Percentiles rank a stretch among this genome's conserved stretches.
Evolutionary conservation across 2,888 invertebrate species (phyloP).

Genomic region (Plagiodera versicolora): DNA sequence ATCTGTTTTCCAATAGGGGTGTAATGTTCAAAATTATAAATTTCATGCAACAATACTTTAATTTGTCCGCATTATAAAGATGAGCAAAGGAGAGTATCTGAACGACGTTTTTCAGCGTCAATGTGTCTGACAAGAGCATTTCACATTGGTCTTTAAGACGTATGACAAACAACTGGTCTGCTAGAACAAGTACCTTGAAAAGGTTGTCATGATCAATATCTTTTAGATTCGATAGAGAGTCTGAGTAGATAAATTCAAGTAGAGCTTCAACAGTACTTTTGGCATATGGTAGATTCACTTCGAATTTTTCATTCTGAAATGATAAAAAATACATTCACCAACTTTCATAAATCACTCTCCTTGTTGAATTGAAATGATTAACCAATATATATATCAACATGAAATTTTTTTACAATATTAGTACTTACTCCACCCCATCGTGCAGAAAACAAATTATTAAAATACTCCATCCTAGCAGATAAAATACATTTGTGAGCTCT

Average conservation of each 20-base stretch:
- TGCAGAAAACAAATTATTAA: conserved; percentile 79
- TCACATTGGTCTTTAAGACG: conserved; percentile 73
- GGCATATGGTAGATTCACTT: conserved; percentile 61
- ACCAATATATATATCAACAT: too few species aligned
- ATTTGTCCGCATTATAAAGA: conserved; percentile 72
- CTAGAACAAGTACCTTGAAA: conserved; percentile 73
- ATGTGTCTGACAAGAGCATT: conserved; percentile 62
- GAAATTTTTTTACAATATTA: background rate
- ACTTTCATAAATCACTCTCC: too few species aligned
- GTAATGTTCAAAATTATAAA: conserved; percentile 77
- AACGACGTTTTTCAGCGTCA: conserved; percentile 75
- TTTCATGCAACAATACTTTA: conserved; percentile 74
- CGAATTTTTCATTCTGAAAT: conserved; percentile 37
- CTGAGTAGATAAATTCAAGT: conserved; percentile 76
- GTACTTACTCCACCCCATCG: conserved; percentile 72
- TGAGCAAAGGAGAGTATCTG: conserved; percentile 76
- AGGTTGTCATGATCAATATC: conserved; percentile 68
- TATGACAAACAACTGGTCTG: conserved; percentile 78
- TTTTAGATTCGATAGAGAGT: conserved; percentile 63
- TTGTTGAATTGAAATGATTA: too few species aligned
- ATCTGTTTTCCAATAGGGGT: conserved; percentile 68
- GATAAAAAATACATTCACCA: too few species aligned
- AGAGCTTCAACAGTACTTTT: conserved; percentile 66
- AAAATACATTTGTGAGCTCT: conserved; percentile 81
- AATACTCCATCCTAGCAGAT: conserved; percentile 80